phyloP scores from a whole-genome alignment of 2,797 vertebrate genomes.

The Acanthurus lineatus region DNA sequence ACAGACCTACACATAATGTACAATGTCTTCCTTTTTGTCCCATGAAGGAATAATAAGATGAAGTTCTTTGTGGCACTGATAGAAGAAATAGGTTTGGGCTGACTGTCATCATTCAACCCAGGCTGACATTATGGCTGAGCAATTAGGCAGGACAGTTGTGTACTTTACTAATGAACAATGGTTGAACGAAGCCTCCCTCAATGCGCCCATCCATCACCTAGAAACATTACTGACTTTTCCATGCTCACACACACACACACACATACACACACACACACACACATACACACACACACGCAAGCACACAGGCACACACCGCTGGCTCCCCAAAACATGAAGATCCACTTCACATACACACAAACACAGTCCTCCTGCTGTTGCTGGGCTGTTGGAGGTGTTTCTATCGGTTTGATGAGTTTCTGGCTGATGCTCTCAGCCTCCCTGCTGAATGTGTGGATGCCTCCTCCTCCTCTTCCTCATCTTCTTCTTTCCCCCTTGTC shows the following conservation, averaged over 20 bases:
- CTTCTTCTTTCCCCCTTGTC: constrained; percentile 83
- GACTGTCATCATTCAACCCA: constrained; percentile 66
- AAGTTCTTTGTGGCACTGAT: constrained; percentile 45
- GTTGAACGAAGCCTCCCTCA: constrained; percentile 73
- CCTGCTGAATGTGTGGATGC: constrained; percentile 83
- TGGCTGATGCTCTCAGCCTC: constrained; percentile 77
- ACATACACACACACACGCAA: constrained; percentile 23
- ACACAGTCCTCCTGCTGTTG: constrained; percentile 65
- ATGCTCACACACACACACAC: constrained; percentile 22
- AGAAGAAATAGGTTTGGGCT: constrained; percentile 55
- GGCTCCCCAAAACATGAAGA: constrained; percentile 22
- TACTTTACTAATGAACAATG: constrained; percentile 80
- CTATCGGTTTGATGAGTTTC: constrained; percentile 82
- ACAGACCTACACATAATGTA: background rate
- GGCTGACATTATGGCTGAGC: constrained; percentile 74
- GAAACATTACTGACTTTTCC: constrained; percentile 66
- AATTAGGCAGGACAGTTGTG: constrained; percentile 77
- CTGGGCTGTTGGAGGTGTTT: constrained; percentile 81
- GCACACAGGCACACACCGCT: constrained; percentile 22
- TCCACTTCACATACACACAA: constrained; percentile 25
- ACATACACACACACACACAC: constrained; percentile 21
- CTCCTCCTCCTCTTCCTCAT: constrained; percentile 70
- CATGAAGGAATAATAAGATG: constrained; percentile 44
- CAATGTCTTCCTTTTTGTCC: constrained; percentile 8
- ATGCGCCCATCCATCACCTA: constrained; percentile 76